A percentile compares a stretch with the other conserved stretches of the same genome.
phyloP scores from a whole-genome alignment of 2,888 invertebrate genomes.

The Rhingia rostrata region DNA sequence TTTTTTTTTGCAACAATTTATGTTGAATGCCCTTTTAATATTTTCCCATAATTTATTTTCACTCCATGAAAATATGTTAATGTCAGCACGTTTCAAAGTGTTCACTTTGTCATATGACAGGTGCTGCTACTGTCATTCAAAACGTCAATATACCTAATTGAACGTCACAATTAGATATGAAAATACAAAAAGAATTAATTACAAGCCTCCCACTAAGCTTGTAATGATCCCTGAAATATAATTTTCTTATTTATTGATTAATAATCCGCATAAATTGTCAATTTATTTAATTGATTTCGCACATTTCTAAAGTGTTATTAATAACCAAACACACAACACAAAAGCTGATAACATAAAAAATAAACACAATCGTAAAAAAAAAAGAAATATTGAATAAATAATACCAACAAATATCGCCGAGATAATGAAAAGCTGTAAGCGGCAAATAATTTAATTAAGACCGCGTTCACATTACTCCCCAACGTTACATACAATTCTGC shows the following conservation, averaged over 20 bases:
- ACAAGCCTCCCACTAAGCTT: background rate
- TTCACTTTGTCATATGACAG: no score
- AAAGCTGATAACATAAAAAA: slow-evolving; percentile 23
- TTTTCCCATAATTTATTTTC: no score
- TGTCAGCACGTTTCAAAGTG: no score
- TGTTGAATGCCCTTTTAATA: slow-evolving; percentile 1
- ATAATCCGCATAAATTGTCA: slow-evolving; percentile 14
- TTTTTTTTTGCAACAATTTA: background rate
- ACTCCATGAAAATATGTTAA: no score
- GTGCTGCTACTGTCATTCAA: no score
- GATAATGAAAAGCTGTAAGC: slow-evolving; percentile 49
- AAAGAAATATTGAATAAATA: slow-evolving; percentile 8
- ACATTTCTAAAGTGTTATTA: slow-evolving; percentile 23
- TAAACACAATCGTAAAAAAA: slow-evolving; percentile 3
- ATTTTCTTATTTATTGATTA: background rate
- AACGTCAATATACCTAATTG: no score
- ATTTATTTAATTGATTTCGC: slow-evolving; percentile 19
- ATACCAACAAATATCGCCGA: slow-evolving; percentile 1
- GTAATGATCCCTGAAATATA: background rate
- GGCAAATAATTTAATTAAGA: slow-evolving; percentile 67
- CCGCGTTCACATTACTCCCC: slow-evolving; percentile 27
- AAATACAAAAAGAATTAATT: no score
- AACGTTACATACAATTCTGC: background rate
- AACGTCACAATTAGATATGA: no score
- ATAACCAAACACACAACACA: slow-evolving; percentile 5